A percentile compares a stretch with the other conserved stretches of the same genome.
Conservation (phyloP, 2,113 vertebrate genomes). For the Cardinalis cardinalis region DNA sequence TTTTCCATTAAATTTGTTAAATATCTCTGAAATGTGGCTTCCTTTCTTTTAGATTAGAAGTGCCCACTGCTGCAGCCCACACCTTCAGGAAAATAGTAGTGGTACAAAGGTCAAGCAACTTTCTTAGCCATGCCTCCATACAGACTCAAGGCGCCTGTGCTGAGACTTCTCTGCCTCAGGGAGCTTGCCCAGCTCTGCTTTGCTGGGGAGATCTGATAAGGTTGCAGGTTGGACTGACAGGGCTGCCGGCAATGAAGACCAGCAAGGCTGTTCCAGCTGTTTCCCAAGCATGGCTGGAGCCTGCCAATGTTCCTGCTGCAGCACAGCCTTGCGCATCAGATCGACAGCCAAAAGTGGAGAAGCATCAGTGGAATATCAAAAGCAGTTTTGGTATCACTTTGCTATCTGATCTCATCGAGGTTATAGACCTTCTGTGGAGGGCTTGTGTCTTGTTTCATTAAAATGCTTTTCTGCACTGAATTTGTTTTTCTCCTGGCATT, state of each 20-base stretch:
- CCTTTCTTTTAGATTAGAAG: background rate
- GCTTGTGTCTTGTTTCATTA: background rate
- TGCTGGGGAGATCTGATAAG: background rate
- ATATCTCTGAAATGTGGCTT: background rate
- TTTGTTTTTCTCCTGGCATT: background rate
- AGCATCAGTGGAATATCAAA: background rate
- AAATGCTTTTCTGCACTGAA: background rate
- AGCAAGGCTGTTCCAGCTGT: background rate
- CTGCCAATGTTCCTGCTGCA: background rate
- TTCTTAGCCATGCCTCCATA: background rate
- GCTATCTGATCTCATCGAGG: background rate
- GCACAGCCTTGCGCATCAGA: background rate
- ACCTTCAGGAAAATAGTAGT: background rate
- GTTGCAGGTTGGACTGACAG: background rate
- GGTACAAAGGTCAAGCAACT: background rate
- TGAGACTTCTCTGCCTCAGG: background rate
- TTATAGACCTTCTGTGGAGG: background rate
- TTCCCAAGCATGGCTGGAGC: background rate
- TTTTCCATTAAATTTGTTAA: background rate
- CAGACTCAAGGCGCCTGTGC: background rate
- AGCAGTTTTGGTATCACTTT: background rate
- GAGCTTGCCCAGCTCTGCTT: background rate
- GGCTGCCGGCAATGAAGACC: background rate
- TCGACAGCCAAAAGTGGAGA: accelerated
- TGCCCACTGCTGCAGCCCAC: no score